Conservation (phyloP, 1,140 invertebrate species). For the Asbolus verrucosus region DNA sequence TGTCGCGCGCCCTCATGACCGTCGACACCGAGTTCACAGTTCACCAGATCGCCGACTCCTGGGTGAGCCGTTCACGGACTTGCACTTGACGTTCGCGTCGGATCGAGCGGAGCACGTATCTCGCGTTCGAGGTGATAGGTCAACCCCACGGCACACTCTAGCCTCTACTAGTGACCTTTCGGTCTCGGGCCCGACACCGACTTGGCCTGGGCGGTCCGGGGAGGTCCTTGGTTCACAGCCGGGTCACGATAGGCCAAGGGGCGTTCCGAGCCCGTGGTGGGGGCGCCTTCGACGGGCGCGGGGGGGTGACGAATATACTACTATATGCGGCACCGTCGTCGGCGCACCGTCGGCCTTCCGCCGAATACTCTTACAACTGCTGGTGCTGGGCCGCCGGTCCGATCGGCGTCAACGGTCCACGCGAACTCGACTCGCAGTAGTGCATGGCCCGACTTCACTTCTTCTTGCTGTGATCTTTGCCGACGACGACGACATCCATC, state of each 20-base stretch:
- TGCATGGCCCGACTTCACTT: constrained; percentile 22
- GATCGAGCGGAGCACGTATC: constrained; percentile 58
- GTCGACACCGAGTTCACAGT: constrained; percentile 49
- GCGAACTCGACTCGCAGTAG: constrained; percentile 36
- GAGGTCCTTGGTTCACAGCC: constrained; percentile 64
- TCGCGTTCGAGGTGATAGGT: constrained; percentile 64
- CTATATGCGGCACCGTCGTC: constrained; percentile 14
- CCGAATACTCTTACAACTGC: not conserved
- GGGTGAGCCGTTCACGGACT: constrained; percentile 42
- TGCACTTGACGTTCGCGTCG: constrained; percentile 51
- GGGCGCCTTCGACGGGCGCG: constrained; percentile 35
- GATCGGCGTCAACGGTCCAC: not conserved
- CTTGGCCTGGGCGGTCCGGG: constrained; percentile 64
- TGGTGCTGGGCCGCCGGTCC: constrained; percentile 12
- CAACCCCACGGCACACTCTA: constrained; percentile 65
- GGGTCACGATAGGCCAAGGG: constrained; percentile 65
- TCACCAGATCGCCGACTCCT: constrained; percentile 48
- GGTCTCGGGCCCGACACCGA: constrained; percentile 64
- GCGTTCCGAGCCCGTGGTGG: constrained; percentile 58
- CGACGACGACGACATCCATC: not conserved
- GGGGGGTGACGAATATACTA: constrained; percentile 8
- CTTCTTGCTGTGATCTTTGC: constrained; percentile 18
- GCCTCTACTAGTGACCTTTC: constrained; percentile 66
- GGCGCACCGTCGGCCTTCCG: not conserved
- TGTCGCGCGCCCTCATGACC: constrained; percentile 41